These are phyloP conservation scores for Drosophila guanche DNA, from an alignment of 1,140 invertebrate species.

Conservation along the genomic window DNA sequence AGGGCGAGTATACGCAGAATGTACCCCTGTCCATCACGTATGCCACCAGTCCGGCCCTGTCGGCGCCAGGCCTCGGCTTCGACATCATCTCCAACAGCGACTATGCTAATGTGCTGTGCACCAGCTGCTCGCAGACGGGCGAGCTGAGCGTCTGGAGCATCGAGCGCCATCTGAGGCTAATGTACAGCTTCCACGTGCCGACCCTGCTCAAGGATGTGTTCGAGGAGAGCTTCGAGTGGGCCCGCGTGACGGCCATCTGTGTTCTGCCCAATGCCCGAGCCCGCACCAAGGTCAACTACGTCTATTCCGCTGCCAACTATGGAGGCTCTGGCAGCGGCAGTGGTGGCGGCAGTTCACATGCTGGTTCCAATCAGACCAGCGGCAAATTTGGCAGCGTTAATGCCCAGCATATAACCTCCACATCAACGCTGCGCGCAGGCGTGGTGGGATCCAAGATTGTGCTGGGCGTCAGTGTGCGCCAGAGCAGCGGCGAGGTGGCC, in stretches of 20 bases:
- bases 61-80: constrained; percentile 84
- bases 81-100: constrained; percentile 86
- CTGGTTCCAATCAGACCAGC: constrained; percentile 22
- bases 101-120: constrained; percentile 88
- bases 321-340: constrained; percentile 37
- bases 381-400: constrained; percentile 58
- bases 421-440: constrained; percentile 77
- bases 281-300: constrained; percentile 70
- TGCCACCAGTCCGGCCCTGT: constrained; percentile 92
- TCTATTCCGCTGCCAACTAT: constrained; percentile 59
- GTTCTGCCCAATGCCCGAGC: constrained; percentile 75
- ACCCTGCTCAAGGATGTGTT: constrained; percentile 75
- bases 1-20: constrained; percentile 97
- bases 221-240: constrained; percentile 75
- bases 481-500: constrained; percentile 74
- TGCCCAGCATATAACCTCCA: constrained; percentile 71
- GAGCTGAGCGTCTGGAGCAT: constrained; percentile 89
- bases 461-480: constrained; percentile 68
- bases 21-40: constrained; percentile 95
- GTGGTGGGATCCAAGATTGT: constrained; percentile 79
- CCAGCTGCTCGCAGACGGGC: constrained; percentile 85
- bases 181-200: constrained; percentile 73
- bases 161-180: constrained; percentile 87
- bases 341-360: constrained; percentile 31
- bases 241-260: constrained; percentile 74